These are phyloP conservation scores for Parauchenoglanis ngamensis DNA, from an alignment of 2,797 vertebrate species.

Conservation along the genomic window DNA sequence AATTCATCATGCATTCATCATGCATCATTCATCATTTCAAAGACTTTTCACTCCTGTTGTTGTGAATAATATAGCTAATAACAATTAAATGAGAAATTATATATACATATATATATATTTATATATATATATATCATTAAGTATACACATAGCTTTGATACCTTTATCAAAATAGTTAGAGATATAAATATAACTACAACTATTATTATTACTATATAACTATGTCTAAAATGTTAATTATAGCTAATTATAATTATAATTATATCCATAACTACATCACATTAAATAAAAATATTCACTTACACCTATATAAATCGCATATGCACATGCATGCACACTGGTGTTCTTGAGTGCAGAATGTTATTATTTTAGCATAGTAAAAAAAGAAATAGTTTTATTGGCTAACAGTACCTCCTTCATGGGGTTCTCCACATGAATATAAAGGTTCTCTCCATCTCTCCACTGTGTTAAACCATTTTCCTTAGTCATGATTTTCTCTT, in stretches of 20 bases:
- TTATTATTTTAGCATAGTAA: background rate
- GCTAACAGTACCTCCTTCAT: background rate
- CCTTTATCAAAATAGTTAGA: background rate
- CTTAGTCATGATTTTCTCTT: background rate
- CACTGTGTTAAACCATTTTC: background rate
- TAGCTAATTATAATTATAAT: background rate
- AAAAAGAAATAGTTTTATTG: background rate
- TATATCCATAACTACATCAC: background rate
- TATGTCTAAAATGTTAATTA: background rate
- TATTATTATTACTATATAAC: background rate
- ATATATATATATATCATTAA: too few species aligned
- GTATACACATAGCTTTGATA: background rate
- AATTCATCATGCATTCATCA: too few species aligned
- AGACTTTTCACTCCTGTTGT: too few species aligned
- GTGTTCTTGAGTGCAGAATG: background rate
- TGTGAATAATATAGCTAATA: too few species aligned
- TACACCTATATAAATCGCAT: background rate
- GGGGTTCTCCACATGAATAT: constrained; percentile 17
- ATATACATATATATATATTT: too few species aligned
- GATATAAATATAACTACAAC: background rate
- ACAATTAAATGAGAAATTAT: too few species aligned
- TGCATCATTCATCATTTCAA: too few species aligned
- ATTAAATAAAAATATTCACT: background rate
- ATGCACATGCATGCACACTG: background rate
- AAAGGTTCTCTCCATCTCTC: background rate